These are phyloP conservation scores for Chrysochloris asiatica DNA, from an alignment of 2,113 vertebrate genomes.

Conservation along the genomic window DNA sequence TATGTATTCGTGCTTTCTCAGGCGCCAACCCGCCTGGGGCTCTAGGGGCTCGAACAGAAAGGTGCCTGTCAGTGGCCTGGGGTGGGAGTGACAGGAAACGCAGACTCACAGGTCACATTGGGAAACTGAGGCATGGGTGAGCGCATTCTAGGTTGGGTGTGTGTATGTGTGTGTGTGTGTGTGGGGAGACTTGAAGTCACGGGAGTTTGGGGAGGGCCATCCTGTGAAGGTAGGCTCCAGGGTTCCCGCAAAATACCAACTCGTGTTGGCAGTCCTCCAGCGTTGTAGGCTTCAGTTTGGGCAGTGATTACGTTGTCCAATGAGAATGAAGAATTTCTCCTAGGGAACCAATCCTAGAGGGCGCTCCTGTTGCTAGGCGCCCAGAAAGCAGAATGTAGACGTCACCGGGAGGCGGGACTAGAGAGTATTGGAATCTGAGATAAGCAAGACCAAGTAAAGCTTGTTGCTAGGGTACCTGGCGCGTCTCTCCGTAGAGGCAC, in stretches of 20 bases:
- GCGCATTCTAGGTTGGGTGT: background rate
- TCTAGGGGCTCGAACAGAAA: background rate
- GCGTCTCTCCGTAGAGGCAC: accelerated
- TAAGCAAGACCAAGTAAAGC: background rate
- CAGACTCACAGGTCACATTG: background rate
- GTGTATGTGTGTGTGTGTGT: background rate
- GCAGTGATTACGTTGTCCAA: background rate
- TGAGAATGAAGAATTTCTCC: background rate
- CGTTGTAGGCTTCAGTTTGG: background rate
- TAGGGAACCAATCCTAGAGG: slow-evolving; percentile 42
- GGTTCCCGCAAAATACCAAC: background rate
- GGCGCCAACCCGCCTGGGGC: background rate
- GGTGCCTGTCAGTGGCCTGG: background rate
- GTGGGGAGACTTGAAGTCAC: background rate
- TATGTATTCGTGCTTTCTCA: background rate
- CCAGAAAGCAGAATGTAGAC: background rate
- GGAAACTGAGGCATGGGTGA: slow-evolving; percentile 42
- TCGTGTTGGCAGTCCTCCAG: background rate
- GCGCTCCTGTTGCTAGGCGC: slow-evolving; percentile 18
- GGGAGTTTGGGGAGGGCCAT: background rate
- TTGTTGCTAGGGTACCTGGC: slow-evolving; percentile 44
- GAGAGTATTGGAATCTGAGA: background rate
- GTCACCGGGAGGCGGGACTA: background rate
- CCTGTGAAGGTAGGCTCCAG: background rate
- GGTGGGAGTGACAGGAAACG: background rate